Evolutionary conservation across 2,113 vertebrate species (phyloP), one percentile per base, ranked within the genome.

Genomic region (Poeciliopsis turrubarensis): DNA sequence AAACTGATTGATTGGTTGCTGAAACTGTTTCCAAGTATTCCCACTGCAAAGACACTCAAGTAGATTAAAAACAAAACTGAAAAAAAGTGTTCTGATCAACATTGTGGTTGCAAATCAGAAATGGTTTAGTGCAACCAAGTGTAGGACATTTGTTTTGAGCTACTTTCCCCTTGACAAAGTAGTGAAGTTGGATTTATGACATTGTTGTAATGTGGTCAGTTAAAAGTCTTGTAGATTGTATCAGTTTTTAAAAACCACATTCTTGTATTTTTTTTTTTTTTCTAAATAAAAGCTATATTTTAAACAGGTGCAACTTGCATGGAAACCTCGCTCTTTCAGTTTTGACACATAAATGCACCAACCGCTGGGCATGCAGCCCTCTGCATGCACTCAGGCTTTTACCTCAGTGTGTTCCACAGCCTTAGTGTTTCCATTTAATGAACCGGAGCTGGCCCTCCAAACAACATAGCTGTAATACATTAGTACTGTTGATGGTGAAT

Each of bases 271-370:
- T 34, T 37, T 12, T 6, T 32, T 32, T 1, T 34, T 31, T 31
- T 31, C 4, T 34, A 34, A 37, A 37, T 37, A 11, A 37, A 37
- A 37, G 34, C 10, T 41, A 15, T 4, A 41, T 60, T 69, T 68
- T 30, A 47, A 68, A 77, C 75, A 72, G 64, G 66, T 79, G 47
- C 73, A 54, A 70, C 65, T 75, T 26, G 60, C 79, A 29, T 64
- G 10, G 12, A 57, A 44, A 72, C 64, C 62, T 76, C 68, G 31
- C 88, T 47, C 76, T 70, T 72, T 78, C 64, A 77, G 31, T 63
- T 68, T 31, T 77, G 73, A 80, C 79, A 84, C 68, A 68, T 30
- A 57, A 57, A 65, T 70, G 57, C 66, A 83, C 66, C 68, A 74
- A 37, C 74, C 29, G 9, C n/a, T 26, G 74, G 76, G 72, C 72